Evolutionary conservation across 37 sponge, comb jelly and placozoan species (phyloP), one percentile per base, ranked within the genome.

Genomic region (Agelas oroides): DNA sequence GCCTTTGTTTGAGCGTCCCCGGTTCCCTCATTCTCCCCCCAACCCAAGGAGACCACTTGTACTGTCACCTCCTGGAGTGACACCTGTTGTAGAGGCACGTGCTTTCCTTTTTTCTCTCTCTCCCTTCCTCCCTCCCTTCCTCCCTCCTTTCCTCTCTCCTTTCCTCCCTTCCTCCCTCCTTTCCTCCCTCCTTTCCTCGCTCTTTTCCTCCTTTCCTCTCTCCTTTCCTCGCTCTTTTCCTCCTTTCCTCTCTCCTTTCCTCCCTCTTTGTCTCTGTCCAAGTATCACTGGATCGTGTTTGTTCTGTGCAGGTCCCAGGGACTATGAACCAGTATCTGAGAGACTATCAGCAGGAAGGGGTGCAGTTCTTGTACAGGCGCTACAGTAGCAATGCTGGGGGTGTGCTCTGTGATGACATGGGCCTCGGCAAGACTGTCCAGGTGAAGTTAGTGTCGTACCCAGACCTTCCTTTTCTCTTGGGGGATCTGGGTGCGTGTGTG

Each of bases 351-450:
- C 80, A 69, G 32, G 80, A 85, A 23, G 91, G 91, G 30, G 76
- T 83, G 13, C 24, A 30, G 56, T 90, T 90, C 62, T 40, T 90
- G 20, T 85, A 85, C 37, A 36, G 59, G 6, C 81, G 53, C 33
- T 90, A 55, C 53, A 52, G 36, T 0, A 19, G 32, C 30, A n/a
- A 69, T 56, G 33, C 79, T 37, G 76, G 76, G 31, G 84, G 66
- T 20, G 58, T 73, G 20, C 75, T 93, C 12, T 90, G 94, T 46
- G 94, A 93, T 82, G 94, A 93, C 59, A 89, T 89, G 90, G 94
- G 94, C 17, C 82, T 93, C 39, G 94, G 94, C 12, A 93, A 93
- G 81, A 93, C 84, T 19, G 78, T 93, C 25, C 94, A 93, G 75
- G 83, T 82, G 46, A n/a, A n/a, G n/a, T n/a, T 13, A 24, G 62